Evolutionary conservation across 2,888 invertebrate species (phyloP), one percentile per base, ranked within the genome.

Genomic region (Agrochola macilenta): DNA sequence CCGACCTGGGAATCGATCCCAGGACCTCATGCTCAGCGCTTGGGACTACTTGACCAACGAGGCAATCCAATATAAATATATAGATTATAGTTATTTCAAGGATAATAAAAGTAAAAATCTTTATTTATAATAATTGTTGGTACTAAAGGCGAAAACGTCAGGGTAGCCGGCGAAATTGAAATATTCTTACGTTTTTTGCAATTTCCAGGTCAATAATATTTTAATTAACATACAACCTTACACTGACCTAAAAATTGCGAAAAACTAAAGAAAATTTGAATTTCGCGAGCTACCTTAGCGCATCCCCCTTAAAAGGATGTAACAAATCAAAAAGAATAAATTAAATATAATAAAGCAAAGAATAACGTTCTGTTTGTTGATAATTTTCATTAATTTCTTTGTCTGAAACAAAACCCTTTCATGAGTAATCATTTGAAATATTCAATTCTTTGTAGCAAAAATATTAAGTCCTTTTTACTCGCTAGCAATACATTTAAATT

Each of bases 301-400:
- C 30, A 3, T 30, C 3, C 30, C 30, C 2, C 30, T 30, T 43
- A 2, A 35, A 73, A 35, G 9, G 20, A 35, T 8, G 17, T 1
- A 54, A 43, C 5, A 52, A 30, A 20, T 9, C 4, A 39, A 60
- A 52, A 20, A 60, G 0, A 43, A 54, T 9, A 17, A 43, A 43
- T 52, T 60, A 60, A 43, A 35, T 20, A 11, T 26, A 23, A 43
- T 52, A 43, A 11, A 26, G 5, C 8, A 35, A 77, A 46, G 4
- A 63, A 77, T 39, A 20, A 39, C 5, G 8, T 57, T 78, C 0
- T 43, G 12, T 58, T 78, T 78, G n/a, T 52, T 57, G 39, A n/a
- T 39, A 0, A 43, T 57, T 69, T 54, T 63, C 26, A 46, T 68
- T 46, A 68, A 12, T 3, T 57, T 57, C 20, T 63, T 49, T 58